A percentile compares a stretch with the other conserved stretches of the same genome.
phyloP scores from a whole-genome alignment of 2,113 vertebrate species.

The Rhizomys pruinosus region DNA sequence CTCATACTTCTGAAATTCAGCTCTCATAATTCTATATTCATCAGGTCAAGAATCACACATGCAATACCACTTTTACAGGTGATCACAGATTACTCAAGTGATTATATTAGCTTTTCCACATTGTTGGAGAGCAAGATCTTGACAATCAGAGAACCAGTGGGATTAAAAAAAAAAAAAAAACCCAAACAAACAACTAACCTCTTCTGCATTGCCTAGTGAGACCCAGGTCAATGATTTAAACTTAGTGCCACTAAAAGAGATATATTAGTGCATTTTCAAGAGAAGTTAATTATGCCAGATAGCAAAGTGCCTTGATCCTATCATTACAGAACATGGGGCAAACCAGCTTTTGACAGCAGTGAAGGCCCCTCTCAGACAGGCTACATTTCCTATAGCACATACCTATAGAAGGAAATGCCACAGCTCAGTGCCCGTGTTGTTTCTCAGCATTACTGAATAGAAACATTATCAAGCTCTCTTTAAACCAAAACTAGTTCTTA shows the following conservation, averaged over 20 bases:
- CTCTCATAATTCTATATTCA: slow-evolving; percentile 30
- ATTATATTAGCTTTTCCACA: background rate
- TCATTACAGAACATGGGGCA: slow-evolving; percentile 53
- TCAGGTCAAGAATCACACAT: slow-evolving; percentile 46
- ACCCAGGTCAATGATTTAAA: slow-evolving; percentile 63
- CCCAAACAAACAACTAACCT: background rate
- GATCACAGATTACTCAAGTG: background rate
- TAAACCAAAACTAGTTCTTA: slow-evolving; percentile 56
- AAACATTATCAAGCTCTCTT: slow-evolving; percentile 56
- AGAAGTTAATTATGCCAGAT: slow-evolving; percentile 68
- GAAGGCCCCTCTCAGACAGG: slow-evolving; percentile 32
- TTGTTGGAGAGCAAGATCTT: slow-evolving; percentile 51
- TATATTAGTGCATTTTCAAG: slow-evolving; percentile 69
- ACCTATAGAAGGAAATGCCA: slow-evolving; percentile 8
- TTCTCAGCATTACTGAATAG: slow-evolving; percentile 67
- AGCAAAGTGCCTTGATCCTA: slow-evolving; percentile 59
- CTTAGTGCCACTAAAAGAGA: slow-evolving; percentile 35
- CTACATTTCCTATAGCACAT: background rate
- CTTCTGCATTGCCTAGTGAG: slow-evolving; percentile 55
- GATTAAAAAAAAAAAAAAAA: slow-evolving; percentile 4
- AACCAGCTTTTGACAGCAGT: background rate
- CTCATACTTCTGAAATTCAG: slow-evolving; percentile 52
- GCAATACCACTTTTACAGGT: slow-evolving; percentile 50
- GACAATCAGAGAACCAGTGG: background rate
- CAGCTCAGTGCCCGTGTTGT: slow-evolving; percentile 37